Evolutionary conservation across 1,140 invertebrate genomes (phyloP).

Genomic region (Pseudoatta argentina): DNA sequence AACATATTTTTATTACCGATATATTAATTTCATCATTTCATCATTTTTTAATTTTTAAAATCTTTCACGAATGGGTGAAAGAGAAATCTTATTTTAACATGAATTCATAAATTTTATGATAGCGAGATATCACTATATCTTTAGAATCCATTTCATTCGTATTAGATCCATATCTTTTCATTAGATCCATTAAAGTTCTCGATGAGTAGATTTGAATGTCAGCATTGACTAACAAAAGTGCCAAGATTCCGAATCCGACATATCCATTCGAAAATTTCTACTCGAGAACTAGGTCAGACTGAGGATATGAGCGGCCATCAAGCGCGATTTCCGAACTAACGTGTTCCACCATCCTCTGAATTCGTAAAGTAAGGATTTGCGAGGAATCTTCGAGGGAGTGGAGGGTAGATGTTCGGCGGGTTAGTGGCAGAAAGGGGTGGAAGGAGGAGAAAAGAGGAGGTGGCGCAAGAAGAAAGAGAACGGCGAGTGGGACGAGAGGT

Average conservation of each 20-base stretch:
- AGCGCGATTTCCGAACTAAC: slow-evolving; percentile 73
- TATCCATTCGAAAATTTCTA: slow-evolving; percentile 29
- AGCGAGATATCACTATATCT: neutral
- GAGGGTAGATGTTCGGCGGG: slow-evolving; percentile 53
- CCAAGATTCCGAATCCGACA: neutral
- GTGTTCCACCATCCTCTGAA: slow-evolving; percentile 80
- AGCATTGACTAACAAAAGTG: neutral
- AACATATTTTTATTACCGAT: neutral
- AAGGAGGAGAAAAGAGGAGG: slow-evolving; percentile 7
- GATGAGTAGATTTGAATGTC: neutral
- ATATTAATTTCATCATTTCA: slow-evolving; percentile 1
- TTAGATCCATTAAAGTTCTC: neutral
- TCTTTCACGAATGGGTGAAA: neutral
- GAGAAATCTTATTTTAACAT: neutral
- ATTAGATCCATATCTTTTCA: neutral
- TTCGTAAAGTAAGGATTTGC: slow-evolving; percentile 84
- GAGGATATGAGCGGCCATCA: slow-evolving; percentile 53
- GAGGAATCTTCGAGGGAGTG: slow-evolving; percentile 65
- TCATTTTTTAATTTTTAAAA: neutral
- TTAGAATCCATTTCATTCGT: neutral
- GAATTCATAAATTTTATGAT: neutral
- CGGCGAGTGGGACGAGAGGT: slow-evolving; percentile 14
- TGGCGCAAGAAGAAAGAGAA: slow-evolving; percentile 15
- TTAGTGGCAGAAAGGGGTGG: slow-evolving; percentile 9
- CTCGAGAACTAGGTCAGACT: slow-evolving; percentile 47